These are phyloP conservation scores for Lasiommata megera DNA, from an alignment of 2,888 invertebrate genomes.

Conservation along the genomic window DNA sequence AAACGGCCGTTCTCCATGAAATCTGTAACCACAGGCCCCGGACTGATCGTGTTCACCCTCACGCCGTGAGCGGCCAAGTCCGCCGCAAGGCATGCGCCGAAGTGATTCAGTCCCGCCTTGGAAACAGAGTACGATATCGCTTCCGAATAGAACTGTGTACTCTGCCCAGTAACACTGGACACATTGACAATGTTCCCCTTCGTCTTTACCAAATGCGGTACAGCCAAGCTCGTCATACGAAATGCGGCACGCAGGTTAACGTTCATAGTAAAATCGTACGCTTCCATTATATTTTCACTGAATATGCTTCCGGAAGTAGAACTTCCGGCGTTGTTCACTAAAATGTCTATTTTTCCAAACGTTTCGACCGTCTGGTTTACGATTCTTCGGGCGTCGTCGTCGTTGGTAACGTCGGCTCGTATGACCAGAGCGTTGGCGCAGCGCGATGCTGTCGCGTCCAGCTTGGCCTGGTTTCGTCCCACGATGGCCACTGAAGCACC, in stretches of 20 bases:
- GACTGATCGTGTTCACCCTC: slow-evolving; percentile 4
- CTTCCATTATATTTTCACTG: slow-evolving; percentile 2
- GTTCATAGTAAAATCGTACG: slow-evolving; percentile 1
- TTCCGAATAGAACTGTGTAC: neutral
- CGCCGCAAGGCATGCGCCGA: neutral
- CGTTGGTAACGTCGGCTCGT: slow-evolving; percentile 2
- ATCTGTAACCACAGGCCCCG: slow-evolving; percentile 1
- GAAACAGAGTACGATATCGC: neutral
- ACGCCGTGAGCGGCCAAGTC: neutral
- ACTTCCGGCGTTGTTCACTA: slow-evolving; percentile 1
- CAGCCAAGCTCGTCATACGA: slow-evolving; percentile 1
- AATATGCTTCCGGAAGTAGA: neutral
- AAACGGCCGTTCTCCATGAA: neutral
- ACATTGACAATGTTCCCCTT: slow-evolving; percentile 5
- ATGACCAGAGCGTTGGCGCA: neutral
- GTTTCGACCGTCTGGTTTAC: neutral
- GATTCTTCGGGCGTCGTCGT: neutral
- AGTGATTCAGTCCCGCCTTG: slow-evolving; percentile 8
- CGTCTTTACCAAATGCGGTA: slow-evolving; percentile 1
- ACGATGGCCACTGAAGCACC: slow-evolving; percentile 4
- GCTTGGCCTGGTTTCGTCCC: slow-evolving; percentile 1
- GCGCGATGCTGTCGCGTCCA: neutral
- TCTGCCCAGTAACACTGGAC: neutral
- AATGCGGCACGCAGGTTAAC: slow-evolving; percentile 9
- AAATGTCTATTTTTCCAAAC: slow-evolving; percentile 1